phyloP scores from a whole-genome alignment of 2,888 invertebrate genomes.

The Nephrotoma appendiculata region DNA sequence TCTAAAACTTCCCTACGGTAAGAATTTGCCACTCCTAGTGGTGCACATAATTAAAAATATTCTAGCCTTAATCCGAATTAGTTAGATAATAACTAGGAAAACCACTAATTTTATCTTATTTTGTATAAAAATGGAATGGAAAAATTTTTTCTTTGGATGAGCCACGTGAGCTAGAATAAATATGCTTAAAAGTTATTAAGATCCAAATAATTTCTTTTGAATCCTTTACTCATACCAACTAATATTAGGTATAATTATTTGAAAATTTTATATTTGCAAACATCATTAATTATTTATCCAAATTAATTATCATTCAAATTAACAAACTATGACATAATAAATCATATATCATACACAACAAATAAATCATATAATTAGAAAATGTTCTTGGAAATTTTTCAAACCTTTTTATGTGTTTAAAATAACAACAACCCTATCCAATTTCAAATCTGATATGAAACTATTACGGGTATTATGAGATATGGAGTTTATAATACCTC shows the following conservation, averaged over 20 bases:
- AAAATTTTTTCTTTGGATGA: too few relatives aligned
- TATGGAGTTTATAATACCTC: not conserved
- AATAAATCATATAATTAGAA: not conserved
- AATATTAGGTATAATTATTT: not conserved
- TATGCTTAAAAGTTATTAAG: too few relatives aligned
- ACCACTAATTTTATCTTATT: too few relatives aligned
- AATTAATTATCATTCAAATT: not conserved
- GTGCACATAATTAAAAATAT: too few relatives aligned
- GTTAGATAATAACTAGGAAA: too few relatives aligned
- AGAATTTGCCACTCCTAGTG: too few relatives aligned
- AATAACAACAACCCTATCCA: not conserved
- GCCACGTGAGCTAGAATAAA: too few relatives aligned
- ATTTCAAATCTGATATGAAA: not conserved
- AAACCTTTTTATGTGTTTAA: not conserved
- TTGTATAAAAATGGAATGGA: too few relatives aligned
- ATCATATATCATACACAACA: not conserved
- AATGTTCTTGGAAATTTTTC: not conserved
- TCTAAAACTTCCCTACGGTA: too few relatives aligned
- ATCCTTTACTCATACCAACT: too few relatives aligned
- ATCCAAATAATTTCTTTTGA: too few relatives aligned
- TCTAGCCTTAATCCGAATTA: too few relatives aligned
- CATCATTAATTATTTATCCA: not conserved
- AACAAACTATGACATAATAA: not conserved
- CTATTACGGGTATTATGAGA: not conserved
- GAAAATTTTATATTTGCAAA: not conserved